Evolutionary conservation across 2,797 vertebrate genomes (phyloP).

Genomic region (Peromyscus attwateri): DNA sequence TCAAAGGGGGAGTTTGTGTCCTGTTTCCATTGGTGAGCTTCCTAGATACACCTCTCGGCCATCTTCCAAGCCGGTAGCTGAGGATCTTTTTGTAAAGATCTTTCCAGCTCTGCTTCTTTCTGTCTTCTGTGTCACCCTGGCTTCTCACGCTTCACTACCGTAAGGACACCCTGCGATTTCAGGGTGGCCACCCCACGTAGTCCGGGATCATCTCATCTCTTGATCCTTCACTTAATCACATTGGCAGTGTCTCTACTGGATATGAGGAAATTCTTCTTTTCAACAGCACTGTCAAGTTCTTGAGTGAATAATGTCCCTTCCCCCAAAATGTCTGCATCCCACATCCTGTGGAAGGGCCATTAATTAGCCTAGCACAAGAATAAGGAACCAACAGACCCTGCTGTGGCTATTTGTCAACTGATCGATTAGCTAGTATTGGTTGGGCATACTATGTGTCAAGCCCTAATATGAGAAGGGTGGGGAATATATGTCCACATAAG

Average conservation of each 20-base stretch:
- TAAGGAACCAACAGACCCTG: neutral
- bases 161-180: neutral
- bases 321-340: neutral
- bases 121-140: neutral
- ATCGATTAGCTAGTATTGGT: slow-evolving; percentile 3
- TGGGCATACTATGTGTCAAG: neutral
- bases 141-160: neutral
- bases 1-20: neutral
- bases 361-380: neutral
- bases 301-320: neutral
- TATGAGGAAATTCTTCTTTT: neutral
- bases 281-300: neutral
- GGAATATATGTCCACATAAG: neutral
- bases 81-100: neutral
- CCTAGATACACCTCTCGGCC: neutral
- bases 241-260: neutral
- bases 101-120: neutral
- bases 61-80: neutral
- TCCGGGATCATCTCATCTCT: neutral
- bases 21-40: neutral
- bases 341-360: neutral
- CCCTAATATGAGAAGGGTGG: neutral
- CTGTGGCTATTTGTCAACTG: neutral
- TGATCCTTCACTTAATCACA: neutral
- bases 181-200: neutral